Evolutionary conservation across 2,888 invertebrate species (phyloP), one percentile per base, ranked within the genome.

Genomic region (Leptinotarsa tumamoca): DNA sequence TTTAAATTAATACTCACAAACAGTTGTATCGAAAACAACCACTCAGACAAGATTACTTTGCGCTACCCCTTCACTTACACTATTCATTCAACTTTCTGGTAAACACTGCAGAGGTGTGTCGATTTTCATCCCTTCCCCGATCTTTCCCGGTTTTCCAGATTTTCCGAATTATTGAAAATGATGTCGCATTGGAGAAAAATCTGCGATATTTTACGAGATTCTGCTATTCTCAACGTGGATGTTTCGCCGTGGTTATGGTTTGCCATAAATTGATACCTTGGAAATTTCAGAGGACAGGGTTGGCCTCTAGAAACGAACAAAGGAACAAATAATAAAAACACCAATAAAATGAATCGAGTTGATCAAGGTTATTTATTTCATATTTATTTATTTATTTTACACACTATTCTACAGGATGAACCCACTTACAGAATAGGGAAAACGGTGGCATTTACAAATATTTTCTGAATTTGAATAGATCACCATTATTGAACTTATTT

Each of bases 51-150:
- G 18, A n/a, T n/a, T 63, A 43, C 33, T 67, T 17, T 56, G 52
- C 49, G 23, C 49, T 21, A 70, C 51, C 43, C 71, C 68, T 54
- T 69, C 58, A 58, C 58, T 58, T 58, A 4, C 14, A 63, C 27
- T 49, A 49, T 67, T 75, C 72, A 75, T 75, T 72, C 75, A 58
- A 68, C 50, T 73, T 68, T 70, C 76, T 50, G 71, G 67, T 73
- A 74, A 71, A 73, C 74, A 73, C 76, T 76, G 78, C 76, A 75
- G 74, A 73, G 74, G 74, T 75, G 69, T 74, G 78, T 69, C 76
- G 61, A 50, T 72, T 75, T 75, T 69, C 75, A 52, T 61, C 67
- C 68, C 68, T 69, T 67, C 73, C 75, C 69, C 67, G 73, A 72
- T 70, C 51, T 56, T 58, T 66, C 67, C 69, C 43, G 10, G 17